A percentile compares a stretch with the other conserved stretches of the same genome.
Evolutionary conservation across 53 echinoderm and acorn worm genomes (phyloP).

Genomic region (Temnopleurus reevesii): DNA sequence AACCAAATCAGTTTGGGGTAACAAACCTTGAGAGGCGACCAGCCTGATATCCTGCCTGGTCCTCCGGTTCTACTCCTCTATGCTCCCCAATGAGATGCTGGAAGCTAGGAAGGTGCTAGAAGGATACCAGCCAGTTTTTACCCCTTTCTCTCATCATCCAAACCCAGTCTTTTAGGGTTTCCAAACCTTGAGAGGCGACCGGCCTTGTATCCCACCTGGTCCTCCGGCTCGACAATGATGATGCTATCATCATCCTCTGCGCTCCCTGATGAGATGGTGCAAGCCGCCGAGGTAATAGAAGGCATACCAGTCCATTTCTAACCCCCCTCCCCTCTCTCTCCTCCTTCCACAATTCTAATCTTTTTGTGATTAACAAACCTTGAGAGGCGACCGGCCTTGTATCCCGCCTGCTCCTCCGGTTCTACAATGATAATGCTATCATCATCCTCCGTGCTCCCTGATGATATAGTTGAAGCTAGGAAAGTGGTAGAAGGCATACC

Average conservation of each 20-base stretch:
- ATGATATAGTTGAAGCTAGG: not conserved
- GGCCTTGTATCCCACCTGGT: constrained; percentile 18
- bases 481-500: constrained; percentile 31
- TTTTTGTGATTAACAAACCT: no score
- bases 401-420: constrained; percentile 47
- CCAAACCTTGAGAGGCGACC: not conserved
- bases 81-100: no score
- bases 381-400: constrained; percentile 43
- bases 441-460: constrained; percentile 30
- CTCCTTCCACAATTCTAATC: no score
- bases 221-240: constrained; percentile 10
- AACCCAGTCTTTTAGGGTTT: no score
- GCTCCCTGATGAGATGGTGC: no score
- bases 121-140: no score
- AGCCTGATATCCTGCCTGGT: no score
- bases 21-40: no score
- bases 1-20: no score
- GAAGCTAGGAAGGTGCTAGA: not conserved
- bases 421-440: constrained; percentile 39
- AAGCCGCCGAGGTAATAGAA: not conserved
- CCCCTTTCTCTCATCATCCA: no score
- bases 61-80: constrained; percentile 27
- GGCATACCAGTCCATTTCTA: not conserved
- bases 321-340: not conserved
- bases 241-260: constrained; percentile 15